These are phyloP conservation scores for Cromileptes altivelis DNA, from an alignment of 2,113 vertebrate species.

Conservation along the genomic window DNA sequence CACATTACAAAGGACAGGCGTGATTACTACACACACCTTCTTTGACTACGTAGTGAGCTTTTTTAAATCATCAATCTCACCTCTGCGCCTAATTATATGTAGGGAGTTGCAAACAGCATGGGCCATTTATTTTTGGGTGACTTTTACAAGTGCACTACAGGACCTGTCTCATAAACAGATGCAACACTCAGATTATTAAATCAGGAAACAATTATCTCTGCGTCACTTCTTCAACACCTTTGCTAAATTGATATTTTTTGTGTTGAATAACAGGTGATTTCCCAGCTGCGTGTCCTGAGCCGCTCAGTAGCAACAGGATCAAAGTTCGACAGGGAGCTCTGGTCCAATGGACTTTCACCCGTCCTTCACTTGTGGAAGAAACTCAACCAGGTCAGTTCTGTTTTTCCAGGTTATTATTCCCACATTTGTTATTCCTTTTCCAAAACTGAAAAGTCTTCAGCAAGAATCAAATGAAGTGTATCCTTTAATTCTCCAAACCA, in stretches of 20 bases:
- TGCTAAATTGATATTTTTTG: neutral
- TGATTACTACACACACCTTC: neutral
- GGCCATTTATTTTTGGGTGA: neutral
- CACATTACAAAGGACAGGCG: neutral
- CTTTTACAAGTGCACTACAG: neutral
- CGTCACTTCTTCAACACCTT: neutral
- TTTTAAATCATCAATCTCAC: neutral
- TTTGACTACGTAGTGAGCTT: neutral
- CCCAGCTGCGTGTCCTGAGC: slow-evolving; percentile 92
- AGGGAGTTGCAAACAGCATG: neutral
- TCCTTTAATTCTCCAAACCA: neutral
- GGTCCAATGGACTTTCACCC: slow-evolving; percentile 95
- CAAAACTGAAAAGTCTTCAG: neutral
- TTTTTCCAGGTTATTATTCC: too few species aligned
- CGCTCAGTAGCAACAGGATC: slow-evolving; percentile 90
- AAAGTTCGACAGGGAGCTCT: slow-evolving; percentile 97
- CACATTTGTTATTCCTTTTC: neutral
- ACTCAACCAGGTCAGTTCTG: slow-evolving; percentile 92
- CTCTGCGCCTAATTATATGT: neutral
- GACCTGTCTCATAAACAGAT: neutral
- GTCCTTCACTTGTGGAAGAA: slow-evolving; percentile 98
- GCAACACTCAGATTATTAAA: neutral
- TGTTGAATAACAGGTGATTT: slow-evolving; percentile 90
- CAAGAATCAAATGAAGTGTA: neutral
- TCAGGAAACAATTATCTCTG: neutral